phyloP scores from a whole-genome alignment of 2,888 invertebrate genomes.

The Nematopogon swammerdamellus region DNA sequence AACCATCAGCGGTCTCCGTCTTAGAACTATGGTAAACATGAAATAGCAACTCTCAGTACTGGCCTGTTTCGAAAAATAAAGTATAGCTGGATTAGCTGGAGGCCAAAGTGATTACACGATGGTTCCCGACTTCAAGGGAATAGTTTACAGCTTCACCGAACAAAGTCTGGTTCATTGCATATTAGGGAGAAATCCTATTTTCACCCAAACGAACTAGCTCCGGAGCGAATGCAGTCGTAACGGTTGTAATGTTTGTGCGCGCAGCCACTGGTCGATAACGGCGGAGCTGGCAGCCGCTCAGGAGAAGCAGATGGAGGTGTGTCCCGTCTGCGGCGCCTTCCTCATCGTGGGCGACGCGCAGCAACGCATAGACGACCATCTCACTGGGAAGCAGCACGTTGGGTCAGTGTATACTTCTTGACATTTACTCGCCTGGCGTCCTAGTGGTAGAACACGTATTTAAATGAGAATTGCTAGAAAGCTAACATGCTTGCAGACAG shows the following conservation, averaged over 20 bases:
- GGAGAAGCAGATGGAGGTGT: constrained; percentile 98
- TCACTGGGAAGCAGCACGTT: constrained; percentile 98
- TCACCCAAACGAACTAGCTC: too few relatives aligned
- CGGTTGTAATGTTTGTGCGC: constrained; percentile 8
- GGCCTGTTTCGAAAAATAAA: too few relatives aligned
- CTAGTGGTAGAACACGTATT: neutral
- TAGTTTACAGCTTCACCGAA: too few relatives aligned
- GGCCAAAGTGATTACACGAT: neutral
- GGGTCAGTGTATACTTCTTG: constrained; percentile 65
- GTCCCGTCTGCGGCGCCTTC: constrained; percentile 97
- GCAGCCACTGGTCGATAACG: constrained; percentile 67
- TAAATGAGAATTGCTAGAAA: neutral
- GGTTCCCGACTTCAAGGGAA: too few relatives aligned
- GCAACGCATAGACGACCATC: constrained; percentile 95
- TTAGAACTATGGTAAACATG: too few relatives aligned
- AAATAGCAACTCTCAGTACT: too few relatives aligned
- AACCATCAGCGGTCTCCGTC: too few relatives aligned
- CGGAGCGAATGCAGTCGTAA: too few relatives aligned
- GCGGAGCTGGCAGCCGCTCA: constrained; percentile 84
- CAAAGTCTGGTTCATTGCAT: too few relatives aligned
- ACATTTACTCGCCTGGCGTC: too few relatives aligned
- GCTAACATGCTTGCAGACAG: neutral
- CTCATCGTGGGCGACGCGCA: constrained; percentile 99
- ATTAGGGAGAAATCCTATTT: too few relatives aligned
- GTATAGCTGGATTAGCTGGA: neutral